Conservation (phyloP, 2,113 vertebrate genomes). For the Ursus arctos region DNA sequence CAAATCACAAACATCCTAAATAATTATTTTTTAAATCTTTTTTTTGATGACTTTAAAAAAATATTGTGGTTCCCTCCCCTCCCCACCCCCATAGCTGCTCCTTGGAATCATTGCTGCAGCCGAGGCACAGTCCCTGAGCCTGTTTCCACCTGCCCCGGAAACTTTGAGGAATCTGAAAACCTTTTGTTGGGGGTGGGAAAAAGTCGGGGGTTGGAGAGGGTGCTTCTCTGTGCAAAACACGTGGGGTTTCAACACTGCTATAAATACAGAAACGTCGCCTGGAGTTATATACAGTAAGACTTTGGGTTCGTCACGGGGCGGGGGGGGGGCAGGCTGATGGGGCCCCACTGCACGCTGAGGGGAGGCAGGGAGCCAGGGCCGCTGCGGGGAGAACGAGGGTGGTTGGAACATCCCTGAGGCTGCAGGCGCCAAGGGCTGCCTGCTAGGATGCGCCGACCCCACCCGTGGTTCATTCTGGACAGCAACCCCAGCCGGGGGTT, state of each 20-base stretch:
- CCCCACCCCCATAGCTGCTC: constrained; percentile 89
- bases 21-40: constrained; percentile 88
- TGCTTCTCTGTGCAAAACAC: constrained; percentile 77
- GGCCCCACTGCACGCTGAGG: constrained; percentile 57
- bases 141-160: constrained; percentile 86
- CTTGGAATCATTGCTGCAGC: constrained; percentile 94
- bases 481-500: constrained; percentile 59
- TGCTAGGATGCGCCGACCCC: constrained; percentile 83
- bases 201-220: constrained; percentile 47
- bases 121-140: constrained; percentile 94
- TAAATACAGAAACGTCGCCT: constrained; percentile 85
- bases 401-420: constrained; percentile 84
- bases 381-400: constrained; percentile 74
- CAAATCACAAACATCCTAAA: constrained; percentile 97
- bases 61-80: not conserved
- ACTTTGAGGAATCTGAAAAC: constrained; percentile 84
- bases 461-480: constrained; percentile 71
- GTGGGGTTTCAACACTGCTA: constrained; percentile 82
- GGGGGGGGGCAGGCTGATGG: constrained; percentile 59
- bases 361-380: constrained; percentile 53
- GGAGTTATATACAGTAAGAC: constrained; percentile 87
- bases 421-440: constrained; percentile 78
- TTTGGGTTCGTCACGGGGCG: constrained; percentile 85
- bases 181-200: constrained; percentile 76
- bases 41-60: constrained; percentile 83